These are phyloP conservation scores for Cyanoderma ruficeps DNA, from an alignment of 2,113 vertebrate genomes.

Conservation along the genomic window DNA sequence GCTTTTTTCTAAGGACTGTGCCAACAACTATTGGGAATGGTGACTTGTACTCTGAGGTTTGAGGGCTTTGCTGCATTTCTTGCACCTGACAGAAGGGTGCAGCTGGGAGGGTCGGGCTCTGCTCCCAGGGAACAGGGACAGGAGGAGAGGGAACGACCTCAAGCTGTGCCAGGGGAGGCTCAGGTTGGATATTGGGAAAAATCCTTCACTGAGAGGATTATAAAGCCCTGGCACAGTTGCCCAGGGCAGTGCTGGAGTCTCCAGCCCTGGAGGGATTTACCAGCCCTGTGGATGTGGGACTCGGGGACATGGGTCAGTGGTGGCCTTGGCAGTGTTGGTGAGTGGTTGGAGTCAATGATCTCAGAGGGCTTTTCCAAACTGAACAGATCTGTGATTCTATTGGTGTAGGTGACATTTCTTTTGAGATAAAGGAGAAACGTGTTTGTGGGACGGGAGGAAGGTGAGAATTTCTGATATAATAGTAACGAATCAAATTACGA, in stretches of 20 bases:
- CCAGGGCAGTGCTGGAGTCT: background rate
- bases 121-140: background rate
- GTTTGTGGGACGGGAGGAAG: background rate
- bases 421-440: background rate
- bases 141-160: background rate
- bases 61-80: background rate
- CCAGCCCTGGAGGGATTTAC: background rate
- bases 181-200: background rate
- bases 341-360: fast-evolving
- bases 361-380: background rate
- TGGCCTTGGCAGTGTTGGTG: background rate
- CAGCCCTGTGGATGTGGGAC: background rate
- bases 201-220: background rate
- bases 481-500: background rate
- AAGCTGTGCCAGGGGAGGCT: background rate
- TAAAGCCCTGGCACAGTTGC: background rate
- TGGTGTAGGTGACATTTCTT: background rate
- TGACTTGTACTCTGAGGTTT: background rate
- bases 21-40: background rate
- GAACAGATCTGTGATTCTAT: background rate
- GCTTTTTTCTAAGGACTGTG: background rate
- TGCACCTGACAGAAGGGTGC: background rate
- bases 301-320: background rate
- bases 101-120: fast-evolving
- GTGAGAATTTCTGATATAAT: background rate